Percentiles rank a stretch among this genome's conserved stretches.
These are phyloP conservation scores for Campopleginae sp. DNA, from an alignment of 2,888 invertebrate species.

Conservation along the genomic window DNA sequence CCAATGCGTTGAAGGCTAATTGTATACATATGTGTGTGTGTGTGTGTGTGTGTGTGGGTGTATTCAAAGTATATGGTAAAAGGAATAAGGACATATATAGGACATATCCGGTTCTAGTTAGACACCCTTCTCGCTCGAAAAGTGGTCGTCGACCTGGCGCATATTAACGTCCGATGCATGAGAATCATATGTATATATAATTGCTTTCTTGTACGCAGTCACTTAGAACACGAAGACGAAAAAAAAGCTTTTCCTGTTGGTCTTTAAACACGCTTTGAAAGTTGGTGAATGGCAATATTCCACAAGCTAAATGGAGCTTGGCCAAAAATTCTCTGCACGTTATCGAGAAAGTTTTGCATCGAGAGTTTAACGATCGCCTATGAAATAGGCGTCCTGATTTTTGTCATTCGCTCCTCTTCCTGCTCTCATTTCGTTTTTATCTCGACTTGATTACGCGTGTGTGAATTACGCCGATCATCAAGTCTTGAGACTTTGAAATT, in stretches of 20 bases:
- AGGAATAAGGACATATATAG: conserved; percentile 12
- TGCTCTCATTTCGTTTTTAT: neutral
- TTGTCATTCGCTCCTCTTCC: conserved; percentile 22
- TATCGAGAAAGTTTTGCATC: conserved; percentile 52
- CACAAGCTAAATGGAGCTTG: conserved; percentile 53
- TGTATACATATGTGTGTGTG: neutral
- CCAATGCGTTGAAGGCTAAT: neutral
- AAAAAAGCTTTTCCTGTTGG: conserved; percentile 39
- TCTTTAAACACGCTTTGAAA: conserved; percentile 54
- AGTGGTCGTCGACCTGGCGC: conserved; percentile 56
- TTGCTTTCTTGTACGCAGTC: neutral
- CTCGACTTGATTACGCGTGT: neutral
- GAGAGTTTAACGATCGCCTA: neutral
- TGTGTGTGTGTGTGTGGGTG: too few species aligned
- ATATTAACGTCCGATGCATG: conserved; percentile 23
- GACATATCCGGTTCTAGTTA: conserved; percentile 61
- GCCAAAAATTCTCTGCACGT: conserved; percentile 58
- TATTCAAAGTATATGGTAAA: neutral
- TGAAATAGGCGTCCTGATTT: conserved; percentile 25
- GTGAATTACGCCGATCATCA: neutral
- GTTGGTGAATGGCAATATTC: conserved; percentile 57
- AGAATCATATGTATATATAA: conserved; percentile 27
- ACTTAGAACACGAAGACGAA: neutral
- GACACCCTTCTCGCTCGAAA: conserved; percentile 54
- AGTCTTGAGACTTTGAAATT: neutral